Conservation (phyloP, 2,888 invertebrate genomes). For the Standfussiana lucernea region DNA sequence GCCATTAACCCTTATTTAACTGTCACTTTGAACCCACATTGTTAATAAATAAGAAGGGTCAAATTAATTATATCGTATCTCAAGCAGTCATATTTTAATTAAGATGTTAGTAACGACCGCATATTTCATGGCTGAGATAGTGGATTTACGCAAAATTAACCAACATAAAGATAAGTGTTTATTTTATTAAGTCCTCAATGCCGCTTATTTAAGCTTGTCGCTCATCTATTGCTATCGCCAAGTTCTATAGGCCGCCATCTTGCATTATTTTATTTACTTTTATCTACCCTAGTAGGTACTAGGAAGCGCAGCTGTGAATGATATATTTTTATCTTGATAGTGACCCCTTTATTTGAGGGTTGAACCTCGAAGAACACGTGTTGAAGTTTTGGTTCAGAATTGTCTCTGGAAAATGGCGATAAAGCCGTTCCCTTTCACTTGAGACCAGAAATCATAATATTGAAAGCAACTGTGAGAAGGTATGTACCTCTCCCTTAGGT, state of each 20-base stretch:
- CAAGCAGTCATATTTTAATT: constrained; percentile 1
- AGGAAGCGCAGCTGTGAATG: constrained; percentile 38
- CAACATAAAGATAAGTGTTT: not conserved
- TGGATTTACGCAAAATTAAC: not conserved
- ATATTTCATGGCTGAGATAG: too few relatives aligned
- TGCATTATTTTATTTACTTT: constrained; percentile 20
- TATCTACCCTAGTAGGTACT: constrained; percentile 23
- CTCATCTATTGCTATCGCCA: not conserved
- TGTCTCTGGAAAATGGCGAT: not conserved
- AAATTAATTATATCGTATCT: constrained; percentile 1
- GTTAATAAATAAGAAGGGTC: not conserved
- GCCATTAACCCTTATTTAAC: constrained; percentile 24
- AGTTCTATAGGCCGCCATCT: not conserved
- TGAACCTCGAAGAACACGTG: not conserved
- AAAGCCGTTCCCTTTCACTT: not conserved
- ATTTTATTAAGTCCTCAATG: not conserved
- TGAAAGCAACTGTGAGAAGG: too few relatives aligned
- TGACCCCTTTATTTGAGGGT: constrained; percentile 9
- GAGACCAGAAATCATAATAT: constrained; percentile 4
- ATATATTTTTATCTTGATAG: constrained; percentile 49
- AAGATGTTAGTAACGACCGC: not conserved
- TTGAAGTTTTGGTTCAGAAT: constrained; percentile 14
- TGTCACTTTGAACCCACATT: constrained; percentile 22
- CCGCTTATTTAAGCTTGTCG: not conserved
- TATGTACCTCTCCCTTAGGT: not conserved